phyloP scores from a whole-genome alignment of 2,113 vertebrate species.

The Prunella fulvescens region DNA sequence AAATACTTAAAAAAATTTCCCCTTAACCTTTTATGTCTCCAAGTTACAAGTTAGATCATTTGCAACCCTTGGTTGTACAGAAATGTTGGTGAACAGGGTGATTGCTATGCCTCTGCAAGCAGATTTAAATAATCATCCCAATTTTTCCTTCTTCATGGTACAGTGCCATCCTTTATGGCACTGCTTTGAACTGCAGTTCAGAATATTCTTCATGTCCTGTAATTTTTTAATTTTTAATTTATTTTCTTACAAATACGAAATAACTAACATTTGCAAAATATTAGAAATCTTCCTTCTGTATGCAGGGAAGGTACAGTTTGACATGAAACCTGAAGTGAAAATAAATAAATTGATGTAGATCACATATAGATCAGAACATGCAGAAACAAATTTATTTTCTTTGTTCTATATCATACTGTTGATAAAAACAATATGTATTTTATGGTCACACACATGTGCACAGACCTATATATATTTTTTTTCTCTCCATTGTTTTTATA shows the following conservation, averaged over 20 bases:
- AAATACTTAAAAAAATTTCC: not conserved
- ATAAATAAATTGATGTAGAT: not conserved
- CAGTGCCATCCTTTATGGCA: not conserved
- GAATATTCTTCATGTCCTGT: not conserved
- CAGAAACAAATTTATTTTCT: not conserved
- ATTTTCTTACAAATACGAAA: not conserved
- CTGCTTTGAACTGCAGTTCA: not conserved
- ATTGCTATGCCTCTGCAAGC: not conserved
- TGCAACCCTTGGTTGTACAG: not conserved
- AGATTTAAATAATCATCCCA: not conserved
- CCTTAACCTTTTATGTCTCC: not conserved
- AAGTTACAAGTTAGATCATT: not conserved
- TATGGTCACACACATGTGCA: not conserved
- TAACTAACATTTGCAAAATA: not conserved
- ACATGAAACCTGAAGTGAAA: not conserved
- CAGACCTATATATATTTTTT: not conserved
- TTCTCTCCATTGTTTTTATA: not conserved
- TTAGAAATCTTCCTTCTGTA: not conserved
- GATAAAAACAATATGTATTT: not conserved
- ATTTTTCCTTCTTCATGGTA: not conserved
- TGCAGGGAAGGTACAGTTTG: fast-evolving
- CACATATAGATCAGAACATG: not conserved
- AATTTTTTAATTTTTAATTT: not conserved
- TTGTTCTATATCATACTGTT: not conserved
- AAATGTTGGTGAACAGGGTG: not conserved